Base-by-base conservation (phyloP, 2,113 vertebrate genomes). In the Colius striatus region DNA sequence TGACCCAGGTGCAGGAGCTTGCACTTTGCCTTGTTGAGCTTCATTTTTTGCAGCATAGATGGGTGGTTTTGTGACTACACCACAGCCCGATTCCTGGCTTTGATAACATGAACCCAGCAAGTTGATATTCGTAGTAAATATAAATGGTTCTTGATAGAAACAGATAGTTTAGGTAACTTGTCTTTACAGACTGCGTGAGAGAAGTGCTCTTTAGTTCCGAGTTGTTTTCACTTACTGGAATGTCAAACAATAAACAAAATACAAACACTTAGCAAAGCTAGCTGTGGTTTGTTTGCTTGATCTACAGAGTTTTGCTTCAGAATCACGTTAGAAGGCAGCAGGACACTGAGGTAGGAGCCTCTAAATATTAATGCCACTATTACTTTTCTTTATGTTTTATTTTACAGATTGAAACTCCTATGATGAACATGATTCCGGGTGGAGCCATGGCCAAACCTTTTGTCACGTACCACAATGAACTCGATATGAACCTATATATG, bases 401-500 rank as follows among this genome's bases (percentile, higher is more conserved):
- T 84, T 90, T 92, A 71, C 94, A 99, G 99, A 98, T 99, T 88
- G 99, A 99, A 97, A 99, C 99, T 16, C 99, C 99, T 38, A 99
- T 99, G 99, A 99, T 99, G 99, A 99, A 99, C 92, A 63, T 99
- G 66, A 99, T 99, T 90, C 99, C 99, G 27, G 99, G 99, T 5
- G 99, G 99, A 75, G 99, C 99, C 34, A 98, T 99, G 88, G 99
- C 99, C 84, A 99, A 97, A 91, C 99, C 99, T 51, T 99, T 99
- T 90, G 97, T 99, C 84, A 99, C 99, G 3, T 97, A 99, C 88
- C 99, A 99, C 98, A 99, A 99, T n/a, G 99, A 99, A 22, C 96
- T 99, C 88, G 99, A 99, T 87, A 99, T 99, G 99, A 99, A 99
- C 78, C 98, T 99, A 32, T 99, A 98, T 92, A 99, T 99, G 99